A percentile compares a stretch with the other conserved stretches of the same genome.
Conservation (phyloP, 1,140 invertebrate species). For the Anoplophora glabripennis region DNA sequence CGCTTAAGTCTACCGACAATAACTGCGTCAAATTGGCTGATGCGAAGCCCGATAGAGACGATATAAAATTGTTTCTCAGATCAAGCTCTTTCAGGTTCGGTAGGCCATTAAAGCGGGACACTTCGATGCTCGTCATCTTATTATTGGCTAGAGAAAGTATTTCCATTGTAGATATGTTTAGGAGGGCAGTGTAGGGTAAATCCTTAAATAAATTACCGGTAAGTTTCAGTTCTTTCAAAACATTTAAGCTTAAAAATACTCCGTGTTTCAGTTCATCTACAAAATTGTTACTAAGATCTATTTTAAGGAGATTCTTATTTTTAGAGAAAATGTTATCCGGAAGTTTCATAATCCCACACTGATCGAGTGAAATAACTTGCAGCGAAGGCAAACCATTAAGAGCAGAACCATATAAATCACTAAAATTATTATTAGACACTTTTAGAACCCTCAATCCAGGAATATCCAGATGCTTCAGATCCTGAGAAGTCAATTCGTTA, state of each 20-base stretch:
- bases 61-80: conserved; percentile 72
- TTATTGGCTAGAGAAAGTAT: conserved; percentile 70
- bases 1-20: conserved; percentile 69
- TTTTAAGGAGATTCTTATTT: conserved; percentile 67
- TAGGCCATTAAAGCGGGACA: conserved; percentile 71
- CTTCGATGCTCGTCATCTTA: conserved; percentile 67
- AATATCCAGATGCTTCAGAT: conserved; percentile 67
- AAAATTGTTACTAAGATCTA: conserved; percentile 71
- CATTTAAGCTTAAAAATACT: conserved; percentile 66
- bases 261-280: conserved; percentile 63
- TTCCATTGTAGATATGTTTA: conserved; percentile 70
- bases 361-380: conserved; percentile 67
- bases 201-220: conserved; percentile 69
- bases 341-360: conserved; percentile 63
- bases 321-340: conserved; percentile 68
- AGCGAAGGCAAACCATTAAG: conserved; percentile 73
- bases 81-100: conserved; percentile 71
- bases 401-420: conserved; percentile 61
- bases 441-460: conserved; percentile 68
- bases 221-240: conserved; percentile 71
- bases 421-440: conserved; percentile 76
- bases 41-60: conserved; percentile 72
- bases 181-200: conserved; percentile 74
- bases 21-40: conserved; percentile 70
- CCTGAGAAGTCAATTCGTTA: conserved; percentile 67